Evolutionary conservation across 2,888 invertebrate genomes (phyloP).

Genomic region (Pyralis farinalis): DNA sequence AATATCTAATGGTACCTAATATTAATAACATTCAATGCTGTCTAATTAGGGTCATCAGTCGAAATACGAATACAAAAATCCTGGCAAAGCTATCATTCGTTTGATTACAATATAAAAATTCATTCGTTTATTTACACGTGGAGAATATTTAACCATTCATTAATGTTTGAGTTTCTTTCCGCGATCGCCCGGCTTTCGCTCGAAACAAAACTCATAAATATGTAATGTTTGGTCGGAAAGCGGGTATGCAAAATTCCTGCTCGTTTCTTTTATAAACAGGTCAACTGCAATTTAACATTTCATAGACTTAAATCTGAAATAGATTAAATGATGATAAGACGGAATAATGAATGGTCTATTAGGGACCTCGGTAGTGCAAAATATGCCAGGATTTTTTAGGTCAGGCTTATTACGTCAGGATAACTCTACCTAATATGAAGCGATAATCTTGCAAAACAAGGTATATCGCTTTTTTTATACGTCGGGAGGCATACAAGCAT

Average conservation of each 20-base stretch:
- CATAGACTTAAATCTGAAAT: conserved; percentile 40
- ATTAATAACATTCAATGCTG: too few species aligned
- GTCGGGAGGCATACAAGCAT: too few species aligned
- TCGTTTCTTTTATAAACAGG: conserved; percentile 53
- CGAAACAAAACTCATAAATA: conserved; percentile 76
- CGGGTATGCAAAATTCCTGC: conserved; percentile 58
- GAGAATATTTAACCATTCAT: conserved; percentile 74
- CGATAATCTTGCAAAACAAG: too few species aligned
- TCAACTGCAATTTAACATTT: conserved; percentile 59
- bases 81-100: not conserved
- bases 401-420: too few species aligned
- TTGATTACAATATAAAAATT: conserved; percentile 32
- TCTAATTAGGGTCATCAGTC: too few species aligned
- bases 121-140: conserved; percentile 71
- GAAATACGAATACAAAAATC: too few species aligned
- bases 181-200: conserved; percentile 48
- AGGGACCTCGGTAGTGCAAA: too few species aligned
- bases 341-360: conserved; percentile 8
- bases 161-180: conserved; percentile 75
- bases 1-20: too few species aligned
- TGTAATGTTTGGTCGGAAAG: conserved; percentile 60
- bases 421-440: too few species aligned
- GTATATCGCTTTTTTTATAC: too few species aligned
- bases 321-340: conserved; percentile 25
- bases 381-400: too few species aligned